Evolutionary conservation across 2,113 vertebrate genomes (phyloP).

Genomic region (Eolophus roseicapilla): DNA sequence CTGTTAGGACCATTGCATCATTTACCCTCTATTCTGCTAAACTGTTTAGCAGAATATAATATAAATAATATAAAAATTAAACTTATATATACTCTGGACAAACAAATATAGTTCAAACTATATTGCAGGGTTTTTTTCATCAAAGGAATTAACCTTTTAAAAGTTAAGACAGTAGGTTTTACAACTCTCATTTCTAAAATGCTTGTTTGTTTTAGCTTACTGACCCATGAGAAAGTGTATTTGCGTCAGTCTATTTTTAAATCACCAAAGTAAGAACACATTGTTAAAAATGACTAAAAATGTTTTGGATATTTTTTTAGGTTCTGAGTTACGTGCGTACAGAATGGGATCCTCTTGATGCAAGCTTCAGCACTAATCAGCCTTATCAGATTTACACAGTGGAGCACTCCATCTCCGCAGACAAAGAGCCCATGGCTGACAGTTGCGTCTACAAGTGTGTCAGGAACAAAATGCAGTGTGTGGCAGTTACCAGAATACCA

Average conservation of each 20-base stretch:
- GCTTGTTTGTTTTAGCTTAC: background rate
- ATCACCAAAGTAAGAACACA: background rate
- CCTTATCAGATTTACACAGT: slow-evolving; percentile 87
- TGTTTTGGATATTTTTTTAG: slow-evolving; percentile 62
- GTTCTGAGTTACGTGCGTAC: slow-evolving; percentile 82
- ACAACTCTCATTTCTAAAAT: background rate
- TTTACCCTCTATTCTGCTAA: too few relatives aligned
- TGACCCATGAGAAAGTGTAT: accelerated
- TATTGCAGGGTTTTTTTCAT: background rate
- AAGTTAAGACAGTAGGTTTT: background rate
- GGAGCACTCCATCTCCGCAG: slow-evolving; percentile 69
- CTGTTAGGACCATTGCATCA: too few relatives aligned
- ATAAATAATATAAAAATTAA: too few relatives aligned
- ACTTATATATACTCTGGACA: background rate
- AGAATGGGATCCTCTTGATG: slow-evolving; percentile 83
- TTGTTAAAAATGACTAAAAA: background rate
- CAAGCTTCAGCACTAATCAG: slow-evolving; percentile 81
- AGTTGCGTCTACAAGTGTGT: slow-evolving; percentile 83
- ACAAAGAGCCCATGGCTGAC: slow-evolving; percentile 76
- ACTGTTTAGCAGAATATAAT: too few relatives aligned
- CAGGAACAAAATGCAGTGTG: slow-evolving; percentile 78
- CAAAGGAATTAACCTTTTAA: background rate
- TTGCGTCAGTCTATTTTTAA: background rate
- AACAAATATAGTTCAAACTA: background rate
- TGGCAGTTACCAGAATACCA: slow-evolving; percentile 78